Evolutionary conservation across 2,113 vertebrate species (phyloP), one percentile per base, ranked within the genome.

Genomic region (Catharus minimus): DNA sequence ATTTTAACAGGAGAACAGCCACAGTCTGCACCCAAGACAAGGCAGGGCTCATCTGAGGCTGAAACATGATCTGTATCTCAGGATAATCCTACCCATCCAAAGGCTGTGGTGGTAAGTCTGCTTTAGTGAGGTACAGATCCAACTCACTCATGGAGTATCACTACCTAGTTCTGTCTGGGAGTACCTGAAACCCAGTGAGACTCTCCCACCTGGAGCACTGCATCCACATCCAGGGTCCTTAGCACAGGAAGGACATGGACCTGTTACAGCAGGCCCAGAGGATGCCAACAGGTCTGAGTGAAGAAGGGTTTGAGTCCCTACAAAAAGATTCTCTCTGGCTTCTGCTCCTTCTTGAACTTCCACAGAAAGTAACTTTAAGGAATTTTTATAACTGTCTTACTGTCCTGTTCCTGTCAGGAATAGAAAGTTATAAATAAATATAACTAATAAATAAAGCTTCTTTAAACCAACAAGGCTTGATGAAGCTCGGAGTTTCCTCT

Each of bases 61-160:
- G 5, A 3, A 47, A 43, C 82, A 74, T 56, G 0, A 26, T 17
- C n/a, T 1, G 3, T 11, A 33, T 36, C 32, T 41, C 58, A 26
- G 69, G 43, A 68, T 6, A 23, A 77, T 9, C 33, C 39, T 3
- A 19, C 43, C 5, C 23, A 44, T 10, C 58, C 38, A 14, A 21
- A 39, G 30, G 22, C 28, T 43, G 32, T 4, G 22, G 4, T 7
- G 32, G 1, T 4, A 21, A 33, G 1, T 11, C 28, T 62, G 15
- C 23, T 32, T 38, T 8, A 22, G 33, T 0, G 32, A 81, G 24
- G 24, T 49, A 33, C 55, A 36, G 24, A 7, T 36, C 43, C 79
- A 58, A 7, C 14, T 28, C 12, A 0, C 10, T 14, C 36, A 14
- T 7, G 23, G 67, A 39, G 26, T 1, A 47, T 11, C 23, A 4